Evolutionary conservation across 30 jellyfish, hydroid and myxozoan species (phyloP), one percentile per base, ranked within the genome.

Genomic region (Aurelia sp.): DNA sequence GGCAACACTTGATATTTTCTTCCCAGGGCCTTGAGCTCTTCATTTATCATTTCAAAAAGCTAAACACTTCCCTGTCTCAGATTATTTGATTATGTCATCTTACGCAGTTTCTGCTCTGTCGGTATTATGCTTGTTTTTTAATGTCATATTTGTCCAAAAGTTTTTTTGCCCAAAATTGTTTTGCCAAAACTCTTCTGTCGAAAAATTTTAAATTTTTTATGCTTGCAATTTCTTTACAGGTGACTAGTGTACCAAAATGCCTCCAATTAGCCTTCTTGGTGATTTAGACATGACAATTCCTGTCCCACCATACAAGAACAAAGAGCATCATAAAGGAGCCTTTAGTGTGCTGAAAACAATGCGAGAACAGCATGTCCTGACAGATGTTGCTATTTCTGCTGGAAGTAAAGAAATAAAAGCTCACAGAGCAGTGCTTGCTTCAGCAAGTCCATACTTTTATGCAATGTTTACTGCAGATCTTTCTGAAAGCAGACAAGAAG

Each of bases 381-480:
- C 97, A 35, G 98, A 93, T 74, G 98, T 93, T 16, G 73, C 94
- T 4, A 90, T 93, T 21, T 62, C 80, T 57, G 98, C 89, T 51
- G 97, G 97, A 21, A 70, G 60, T 63, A 88, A 85, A 69, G 85
- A 88, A 57, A 88, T 88, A 52, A 58, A 21, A 77, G 98, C 98
- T 1, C 98, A 93, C 85, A 71, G 97, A 41, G 93, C 93, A 2
- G 91, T 87, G 37, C 85, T 93, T 2, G 98, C 98, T 3, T 82
- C 97, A 7, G 94, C 97, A 3, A 93, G 98, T 72, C 98, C 98
- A 13, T 93, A 93, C 66, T 93, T 93, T 73, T 82, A 88, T 83
- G 98, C 98, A 69, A 93, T 93, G 98, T 93, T 93, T 62, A 93
- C 98, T 5, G 96, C 94, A n/a, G 98, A 93, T 51, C 86, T 93